Conservation (phyloP, 2,113 vertebrate genomes). For the Oryzias curvinotus region DNA sequence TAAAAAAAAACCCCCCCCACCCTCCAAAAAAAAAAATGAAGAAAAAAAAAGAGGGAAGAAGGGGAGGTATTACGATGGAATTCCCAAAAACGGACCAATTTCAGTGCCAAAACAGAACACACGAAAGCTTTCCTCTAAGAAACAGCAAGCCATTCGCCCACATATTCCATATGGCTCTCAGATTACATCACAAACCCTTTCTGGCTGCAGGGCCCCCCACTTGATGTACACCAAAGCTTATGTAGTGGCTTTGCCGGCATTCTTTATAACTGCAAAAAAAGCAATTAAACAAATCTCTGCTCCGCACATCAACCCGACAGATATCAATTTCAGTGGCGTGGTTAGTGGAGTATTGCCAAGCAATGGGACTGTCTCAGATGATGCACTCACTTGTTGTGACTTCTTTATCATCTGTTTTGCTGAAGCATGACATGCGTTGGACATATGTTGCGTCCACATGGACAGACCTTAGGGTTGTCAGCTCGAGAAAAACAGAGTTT, state of each 20-base stretch:
- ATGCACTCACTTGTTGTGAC: conserved; percentile 87
- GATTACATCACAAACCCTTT: conserved; percentile 30
- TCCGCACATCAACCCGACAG: neutral
- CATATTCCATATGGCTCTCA: conserved; percentile 62
- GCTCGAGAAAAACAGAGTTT: conserved; percentile 90
- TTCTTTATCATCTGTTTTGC: conserved; percentile 91
- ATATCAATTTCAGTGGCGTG: neutral
- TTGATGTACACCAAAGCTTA: conserved; percentile 32
- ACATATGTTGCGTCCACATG: conserved; percentile 88
- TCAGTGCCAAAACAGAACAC: conserved; percentile 37
- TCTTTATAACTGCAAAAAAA: conserved; percentile 11
- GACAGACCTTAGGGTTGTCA: conserved; percentile 89
- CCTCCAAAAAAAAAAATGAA: no score
- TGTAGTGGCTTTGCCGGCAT: conserved; percentile 18
- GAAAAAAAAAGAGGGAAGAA: conserved; percentile 14
- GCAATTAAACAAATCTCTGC: conserved; percentile 22
- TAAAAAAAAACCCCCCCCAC: no score
- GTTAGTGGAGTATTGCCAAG: neutral
- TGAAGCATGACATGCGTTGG: conserved; percentile 89
- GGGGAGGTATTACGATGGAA: conserved; percentile 38
- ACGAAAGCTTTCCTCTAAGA: conserved; percentile 63
- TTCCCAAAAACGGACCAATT: conserved; percentile 50
- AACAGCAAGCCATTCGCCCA: conserved; percentile 65
- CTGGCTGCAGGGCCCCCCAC: conserved; percentile 18
- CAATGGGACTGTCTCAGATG: neutral